Conservation (phyloP, 2,888 invertebrate species). For the Drosophila gaucha region DNA sequence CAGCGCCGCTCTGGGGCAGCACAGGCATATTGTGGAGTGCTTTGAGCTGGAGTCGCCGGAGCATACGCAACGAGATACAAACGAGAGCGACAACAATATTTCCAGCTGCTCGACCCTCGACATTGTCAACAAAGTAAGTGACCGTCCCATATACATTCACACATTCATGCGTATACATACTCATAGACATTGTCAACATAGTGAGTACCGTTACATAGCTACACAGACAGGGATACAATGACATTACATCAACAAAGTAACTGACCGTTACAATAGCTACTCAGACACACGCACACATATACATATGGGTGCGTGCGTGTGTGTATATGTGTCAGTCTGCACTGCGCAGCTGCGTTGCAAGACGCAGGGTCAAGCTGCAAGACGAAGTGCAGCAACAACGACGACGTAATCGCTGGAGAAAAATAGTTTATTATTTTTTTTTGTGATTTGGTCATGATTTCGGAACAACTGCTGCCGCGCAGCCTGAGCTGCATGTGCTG, state of each 20-base stretch:
- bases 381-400: slow-evolving; percentile 48
- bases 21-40: slow-evolving; percentile 47
- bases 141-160: slow-evolving; percentile 4
- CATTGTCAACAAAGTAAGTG: slow-evolving; percentile 84
- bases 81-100: slow-evolving; percentile 84
- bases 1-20: slow-evolving; percentile 28
- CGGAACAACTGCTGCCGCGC: slow-evolving; percentile 84
- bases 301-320: background rate
- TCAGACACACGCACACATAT: background rate
- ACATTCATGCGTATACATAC: background rate
- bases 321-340: slow-evolving; percentile 5
- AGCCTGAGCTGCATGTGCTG: slow-evolving; percentile 88
- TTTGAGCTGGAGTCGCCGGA: slow-evolving; percentile 75
- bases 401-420: slow-evolving; percentile 70
- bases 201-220: background rate
- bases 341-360: slow-evolving; percentile 75
- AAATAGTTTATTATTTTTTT: slow-evolving; percentile 1
- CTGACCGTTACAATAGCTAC: background rate
- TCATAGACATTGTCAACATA: slow-evolving; percentile 3
- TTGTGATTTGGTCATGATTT: slow-evolving; percentile 64
- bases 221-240: background rate
- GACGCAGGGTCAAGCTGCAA: slow-evolving; percentile 64
- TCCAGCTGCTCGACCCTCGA: slow-evolving; percentile 84
- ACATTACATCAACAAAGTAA: background rate
- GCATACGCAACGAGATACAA: slow-evolving; percentile 81